Conservation (phyloP, 2,113 vertebrate species). For the Lophura nycthemera region DNA sequence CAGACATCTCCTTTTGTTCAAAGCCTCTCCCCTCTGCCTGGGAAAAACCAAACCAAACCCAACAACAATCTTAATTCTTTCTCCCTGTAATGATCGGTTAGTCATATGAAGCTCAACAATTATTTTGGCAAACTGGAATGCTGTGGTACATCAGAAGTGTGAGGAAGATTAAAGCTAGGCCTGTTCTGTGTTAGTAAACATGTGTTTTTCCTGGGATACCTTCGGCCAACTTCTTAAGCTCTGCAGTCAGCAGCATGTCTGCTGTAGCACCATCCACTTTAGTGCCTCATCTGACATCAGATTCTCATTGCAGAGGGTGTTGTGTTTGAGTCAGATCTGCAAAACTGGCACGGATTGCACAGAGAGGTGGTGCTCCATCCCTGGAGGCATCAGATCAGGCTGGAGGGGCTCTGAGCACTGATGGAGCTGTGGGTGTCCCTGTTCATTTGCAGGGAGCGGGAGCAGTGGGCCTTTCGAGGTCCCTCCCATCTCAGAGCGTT, state of each 20-base stretch:
- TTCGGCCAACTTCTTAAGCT: background rate
- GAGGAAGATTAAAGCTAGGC: background rate
- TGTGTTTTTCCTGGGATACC: background rate
- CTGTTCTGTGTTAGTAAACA: background rate
- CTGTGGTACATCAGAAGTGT: background rate
- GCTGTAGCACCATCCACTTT: background rate
- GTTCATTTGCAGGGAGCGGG: too few relatives aligned
- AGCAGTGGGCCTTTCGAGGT: too few relatives aligned
- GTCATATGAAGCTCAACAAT: background rate
- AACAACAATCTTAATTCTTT: background rate
- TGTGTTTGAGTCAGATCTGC: background rate
- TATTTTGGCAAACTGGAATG: background rate
- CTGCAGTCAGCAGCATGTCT: accelerated
- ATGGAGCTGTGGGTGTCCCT: too few relatives aligned
- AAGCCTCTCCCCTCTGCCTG: background rate
- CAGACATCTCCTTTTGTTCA: background rate
- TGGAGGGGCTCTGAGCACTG: too few relatives aligned
- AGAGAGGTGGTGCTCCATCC: too few relatives aligned
- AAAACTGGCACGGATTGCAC: too few relatives aligned
- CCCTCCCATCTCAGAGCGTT: too few relatives aligned
- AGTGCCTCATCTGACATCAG: background rate
- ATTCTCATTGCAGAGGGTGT: background rate
- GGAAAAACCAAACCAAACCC: background rate
- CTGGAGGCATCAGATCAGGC: too few relatives aligned
- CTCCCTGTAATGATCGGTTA: background rate